Evolutionary conservation across 2,797 vertebrate genomes (phyloP).

Genomic region (Phoeniculus purpureus): DNA sequence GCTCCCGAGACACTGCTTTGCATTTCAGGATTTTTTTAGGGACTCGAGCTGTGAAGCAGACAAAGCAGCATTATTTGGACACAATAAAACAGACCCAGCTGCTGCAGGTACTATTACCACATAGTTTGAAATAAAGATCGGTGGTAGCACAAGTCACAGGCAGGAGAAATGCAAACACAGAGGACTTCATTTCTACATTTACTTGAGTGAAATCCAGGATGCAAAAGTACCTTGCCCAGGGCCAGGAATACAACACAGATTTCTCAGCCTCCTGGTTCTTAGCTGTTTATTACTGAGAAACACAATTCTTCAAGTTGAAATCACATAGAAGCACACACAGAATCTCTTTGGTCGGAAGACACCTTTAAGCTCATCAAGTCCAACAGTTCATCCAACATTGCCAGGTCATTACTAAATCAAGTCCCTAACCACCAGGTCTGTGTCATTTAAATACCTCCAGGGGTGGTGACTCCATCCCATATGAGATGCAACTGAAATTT

Average conservation of each 20-base stretch:
- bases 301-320: background rate
- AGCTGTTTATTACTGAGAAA: background rate
- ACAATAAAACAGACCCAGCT: background rate
- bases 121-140: background rate
- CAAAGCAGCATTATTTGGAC: slow-evolving; percentile 6
- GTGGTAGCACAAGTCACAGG: background rate
- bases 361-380: too few relatives aligned
- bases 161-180: background rate
- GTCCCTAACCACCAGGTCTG: too few relatives aligned
- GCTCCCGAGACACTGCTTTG: slow-evolving; percentile 96
- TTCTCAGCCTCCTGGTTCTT: background rate
- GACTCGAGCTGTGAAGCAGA: slow-evolving; percentile 87
- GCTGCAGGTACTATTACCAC: background rate
- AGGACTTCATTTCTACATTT: background rate
- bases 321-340: too few relatives aligned
- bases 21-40: slow-evolving; percentile 99
- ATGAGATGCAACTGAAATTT: background rate
- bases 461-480: too few relatives aligned
- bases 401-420: too few relatives aligned
- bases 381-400: too few relatives aligned
- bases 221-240: background rate
- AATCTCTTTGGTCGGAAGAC: too few relatives aligned
- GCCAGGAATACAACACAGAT: background rate
- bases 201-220: background rate
- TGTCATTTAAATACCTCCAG: too few relatives aligned